Percentiles rank a stretch among this genome's conserved stretches.
Evolutionary conservation across 2,888 invertebrate species (phyloP).

Genomic region (Boloria selene): DNA sequence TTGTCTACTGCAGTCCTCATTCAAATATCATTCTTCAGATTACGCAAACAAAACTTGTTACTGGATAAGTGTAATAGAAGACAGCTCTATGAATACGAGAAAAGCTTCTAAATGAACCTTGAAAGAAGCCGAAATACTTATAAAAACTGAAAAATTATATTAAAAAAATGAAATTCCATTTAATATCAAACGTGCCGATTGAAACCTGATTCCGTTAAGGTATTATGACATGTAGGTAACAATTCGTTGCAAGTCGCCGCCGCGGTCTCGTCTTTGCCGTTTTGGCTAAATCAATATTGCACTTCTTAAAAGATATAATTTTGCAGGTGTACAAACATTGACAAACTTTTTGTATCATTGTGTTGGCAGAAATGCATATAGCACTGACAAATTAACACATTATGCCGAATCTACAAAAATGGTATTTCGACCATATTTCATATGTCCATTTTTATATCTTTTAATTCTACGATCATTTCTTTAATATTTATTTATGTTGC

Average conservation of each 20-base stretch:
- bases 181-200: background rate
- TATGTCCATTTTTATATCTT: background rate
- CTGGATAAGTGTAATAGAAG: no score
- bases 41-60: no score
- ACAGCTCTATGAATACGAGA: no score
- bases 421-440: constrained; percentile 45
- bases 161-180: no score
- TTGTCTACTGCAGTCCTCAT: no score
- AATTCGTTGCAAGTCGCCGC: constrained; percentile 12
- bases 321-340: constrained; percentile 71
- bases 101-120: no score
- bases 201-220: background rate
- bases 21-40: no score
- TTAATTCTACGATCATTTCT: background rate
- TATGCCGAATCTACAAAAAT: constrained; percentile 60
- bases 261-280: constrained; percentile 2
- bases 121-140: no score
- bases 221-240: constrained; percentile 1
- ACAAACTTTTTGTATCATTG: constrained; percentile 51
- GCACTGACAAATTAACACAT: constrained; percentile 72
- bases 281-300: constrained; percentile 55
- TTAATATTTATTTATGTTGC: constrained; percentile 2
- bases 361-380: constrained; percentile 71
- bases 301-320: constrained; percentile 49
- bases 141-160: no score